A percentile compares a stretch with the other conserved stretches of the same genome.
phyloP scores from a whole-genome alignment of 2,113 vertebrate genomes.

The Fulica atra region DNA sequence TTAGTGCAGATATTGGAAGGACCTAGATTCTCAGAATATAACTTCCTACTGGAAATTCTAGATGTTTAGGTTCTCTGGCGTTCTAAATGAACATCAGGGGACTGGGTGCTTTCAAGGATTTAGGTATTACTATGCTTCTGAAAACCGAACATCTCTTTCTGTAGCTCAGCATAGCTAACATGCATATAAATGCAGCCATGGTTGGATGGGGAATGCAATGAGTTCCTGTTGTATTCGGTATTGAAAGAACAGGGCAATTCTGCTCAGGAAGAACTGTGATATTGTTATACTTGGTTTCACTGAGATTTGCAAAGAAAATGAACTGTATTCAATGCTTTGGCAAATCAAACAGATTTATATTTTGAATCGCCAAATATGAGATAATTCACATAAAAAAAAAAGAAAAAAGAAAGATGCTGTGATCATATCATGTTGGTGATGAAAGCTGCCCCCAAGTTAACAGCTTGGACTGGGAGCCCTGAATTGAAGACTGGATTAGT shows the following conservation, averaged over 20 bases:
- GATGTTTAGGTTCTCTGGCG: not conserved
- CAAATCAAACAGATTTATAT: not conserved
- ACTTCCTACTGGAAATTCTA: not conserved
- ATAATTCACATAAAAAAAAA: not conserved
- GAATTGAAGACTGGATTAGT: not conserved
- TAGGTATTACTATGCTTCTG: not conserved
- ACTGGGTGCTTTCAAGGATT: not conserved
- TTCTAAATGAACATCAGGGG: not conserved
- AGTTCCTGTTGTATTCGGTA: not conserved
- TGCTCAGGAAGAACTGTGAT: not conserved
- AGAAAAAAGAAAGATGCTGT: no score
- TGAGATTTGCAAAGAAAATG: not conserved
- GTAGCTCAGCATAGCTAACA: not conserved
- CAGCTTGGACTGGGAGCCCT: not conserved
- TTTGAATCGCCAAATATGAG: not conserved
- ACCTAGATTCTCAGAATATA: not conserved
- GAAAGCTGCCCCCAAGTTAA: not conserved
- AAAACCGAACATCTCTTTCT: not conserved
- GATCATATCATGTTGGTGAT: not conserved
- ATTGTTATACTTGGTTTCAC: not conserved
- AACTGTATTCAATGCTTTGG: not conserved
- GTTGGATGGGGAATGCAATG: not conserved
- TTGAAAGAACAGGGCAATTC: fast-evolving
- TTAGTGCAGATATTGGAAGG: not conserved
- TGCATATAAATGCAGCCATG: not conserved